phyloP scores from a whole-genome alignment of 2,888 invertebrate species.

The Nymphalis urticae region DNA sequence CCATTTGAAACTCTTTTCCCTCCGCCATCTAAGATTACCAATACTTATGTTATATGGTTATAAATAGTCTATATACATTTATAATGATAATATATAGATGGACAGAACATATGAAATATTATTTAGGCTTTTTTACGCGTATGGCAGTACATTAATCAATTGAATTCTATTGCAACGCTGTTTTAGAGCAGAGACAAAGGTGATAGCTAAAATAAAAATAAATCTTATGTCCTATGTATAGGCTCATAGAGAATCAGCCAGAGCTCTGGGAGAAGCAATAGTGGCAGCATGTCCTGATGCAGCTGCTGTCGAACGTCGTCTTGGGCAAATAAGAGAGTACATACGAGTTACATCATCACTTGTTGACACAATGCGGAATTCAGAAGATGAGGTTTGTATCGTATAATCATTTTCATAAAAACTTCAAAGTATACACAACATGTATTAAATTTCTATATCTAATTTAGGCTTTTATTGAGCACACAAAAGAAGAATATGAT shows the following conservation, averaged over 20 bases:
- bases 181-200: neutral
- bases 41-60: no score
- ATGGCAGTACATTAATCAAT: no score
- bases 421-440: neutral
- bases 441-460: conserved; percentile 30
- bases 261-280: conserved; percentile 73
- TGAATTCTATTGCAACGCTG: no score
- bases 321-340: conserved; percentile 87
- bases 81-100: no score
- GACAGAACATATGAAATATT: no score
- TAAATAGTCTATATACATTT: no score
- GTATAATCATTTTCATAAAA: neutral
- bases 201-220: neutral
- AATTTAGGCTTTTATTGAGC: conserved; percentile 77
- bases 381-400: conserved; percentile 84
- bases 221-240: conserved; percentile 35
- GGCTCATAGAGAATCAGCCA: conserved; percentile 71
- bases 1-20: no score
- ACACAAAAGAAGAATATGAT: conserved; percentile 80
- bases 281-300: conserved; percentile 83
- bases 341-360: conserved; percentile 86
- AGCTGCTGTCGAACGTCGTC: conserved; percentile 85
- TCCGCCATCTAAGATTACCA: no score
- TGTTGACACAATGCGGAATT: conserved; percentile 86
- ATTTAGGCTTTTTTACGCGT: no score